These are phyloP conservation scores for Avahi laniger DNA, from an alignment of 2,797 vertebrate genomes.

Conservation along the genomic window DNA sequence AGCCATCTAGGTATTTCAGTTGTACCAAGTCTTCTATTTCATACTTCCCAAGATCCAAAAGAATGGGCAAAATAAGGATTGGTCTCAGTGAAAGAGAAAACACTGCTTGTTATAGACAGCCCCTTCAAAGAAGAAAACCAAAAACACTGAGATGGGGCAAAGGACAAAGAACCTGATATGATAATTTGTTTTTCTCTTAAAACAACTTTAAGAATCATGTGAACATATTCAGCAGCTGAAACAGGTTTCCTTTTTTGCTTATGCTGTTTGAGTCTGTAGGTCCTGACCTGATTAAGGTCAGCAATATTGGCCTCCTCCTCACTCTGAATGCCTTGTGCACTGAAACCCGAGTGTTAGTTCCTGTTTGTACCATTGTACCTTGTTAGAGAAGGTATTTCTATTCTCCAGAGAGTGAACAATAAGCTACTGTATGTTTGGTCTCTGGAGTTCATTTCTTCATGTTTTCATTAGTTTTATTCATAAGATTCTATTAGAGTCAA, in stretches of 20 bases:
- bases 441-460: conserved; percentile 79
- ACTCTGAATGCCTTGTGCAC: conserved; percentile 56
- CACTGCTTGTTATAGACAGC: neutral
- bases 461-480: conserved; percentile 83
- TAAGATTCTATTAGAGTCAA: conserved; percentile 80
- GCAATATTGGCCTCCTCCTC: conserved; percentile 53
- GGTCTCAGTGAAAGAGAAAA: neutral
- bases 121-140: neutral
- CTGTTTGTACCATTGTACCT: conserved; percentile 76
- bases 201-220: conserved; percentile 7
- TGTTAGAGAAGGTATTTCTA: conserved; percentile 80
- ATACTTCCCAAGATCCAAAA: neutral
- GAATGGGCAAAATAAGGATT: neutral
- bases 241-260: neutral
- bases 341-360: conserved; percentile 72
- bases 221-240: neutral
- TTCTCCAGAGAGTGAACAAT: conserved; percentile 77
- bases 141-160: neutral
- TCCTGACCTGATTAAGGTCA: conserved; percentile 51
- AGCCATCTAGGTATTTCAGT: neutral
- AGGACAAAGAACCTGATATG: neutral
- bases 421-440: conserved; percentile 78
- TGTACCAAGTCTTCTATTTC: neutral
- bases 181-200: conserved; percentile 8
- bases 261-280: neutral